These are phyloP conservation scores for Hippolais icterina DNA, from an alignment of 2,113 vertebrate species.

Conservation along the genomic window DNA sequence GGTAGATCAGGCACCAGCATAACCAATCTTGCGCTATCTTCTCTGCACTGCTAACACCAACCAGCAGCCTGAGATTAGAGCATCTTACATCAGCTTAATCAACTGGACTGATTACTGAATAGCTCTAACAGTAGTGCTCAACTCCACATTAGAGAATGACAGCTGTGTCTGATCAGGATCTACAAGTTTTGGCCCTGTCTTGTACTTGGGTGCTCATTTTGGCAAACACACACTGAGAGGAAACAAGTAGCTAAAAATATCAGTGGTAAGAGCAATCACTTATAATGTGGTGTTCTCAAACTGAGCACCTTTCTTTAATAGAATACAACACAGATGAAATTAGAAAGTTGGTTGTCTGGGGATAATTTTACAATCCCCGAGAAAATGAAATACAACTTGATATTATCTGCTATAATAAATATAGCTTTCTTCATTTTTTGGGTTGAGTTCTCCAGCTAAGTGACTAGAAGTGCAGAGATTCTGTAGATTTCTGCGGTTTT, in stretches of 20 bases:
- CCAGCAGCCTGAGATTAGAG: background rate
- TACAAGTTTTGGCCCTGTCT: background rate
- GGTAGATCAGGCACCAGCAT: background rate
- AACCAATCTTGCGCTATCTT: background rate
- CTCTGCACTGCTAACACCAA: background rate
- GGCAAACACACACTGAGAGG: background rate
- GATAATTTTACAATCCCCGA: background rate
- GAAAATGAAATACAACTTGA: background rate
- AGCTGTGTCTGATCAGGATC: background rate
- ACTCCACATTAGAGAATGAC: accelerated
- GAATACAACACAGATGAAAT: background rate
- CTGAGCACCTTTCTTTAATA: background rate
- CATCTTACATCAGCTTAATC: background rate
- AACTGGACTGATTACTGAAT: accelerated
- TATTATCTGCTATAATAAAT: background rate
- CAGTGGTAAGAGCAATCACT: background rate
- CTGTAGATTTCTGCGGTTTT: background rate
- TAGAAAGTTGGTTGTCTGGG: background rate
- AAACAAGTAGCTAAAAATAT: background rate
- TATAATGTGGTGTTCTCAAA: background rate
- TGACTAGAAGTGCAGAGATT: background rate
- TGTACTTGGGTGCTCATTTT: background rate
- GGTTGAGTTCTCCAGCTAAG: background rate
- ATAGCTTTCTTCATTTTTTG: background rate
- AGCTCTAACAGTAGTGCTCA: background rate